Percentiles rank a stretch among this genome's conserved stretches.
phyloP scores from a whole-genome alignment of 1,140 invertebrate genomes.

The Tetranychus cinnabarinus region DNA sequence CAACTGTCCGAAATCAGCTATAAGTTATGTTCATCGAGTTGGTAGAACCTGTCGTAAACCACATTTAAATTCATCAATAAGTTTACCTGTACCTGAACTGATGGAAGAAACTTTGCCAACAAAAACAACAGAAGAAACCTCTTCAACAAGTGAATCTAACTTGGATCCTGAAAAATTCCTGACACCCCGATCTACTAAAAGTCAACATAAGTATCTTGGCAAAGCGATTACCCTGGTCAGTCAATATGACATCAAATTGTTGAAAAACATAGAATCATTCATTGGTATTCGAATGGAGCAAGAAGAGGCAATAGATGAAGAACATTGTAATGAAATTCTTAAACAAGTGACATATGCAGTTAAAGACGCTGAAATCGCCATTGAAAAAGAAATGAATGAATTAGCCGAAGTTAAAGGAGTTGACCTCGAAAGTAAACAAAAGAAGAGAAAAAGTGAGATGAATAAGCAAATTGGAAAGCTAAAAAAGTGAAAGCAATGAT shows the following conservation, averaged over 20 bases:
- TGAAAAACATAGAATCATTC: conserved; percentile 58
- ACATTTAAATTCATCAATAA: background rate
- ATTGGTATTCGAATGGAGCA: conserved; percentile 51
- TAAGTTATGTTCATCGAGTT: conserved; percentile 90
- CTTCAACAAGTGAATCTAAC: background rate
- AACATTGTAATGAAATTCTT: conserved; percentile 57
- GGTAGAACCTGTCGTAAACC: conserved; percentile 62
- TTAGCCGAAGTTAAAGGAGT: background rate
- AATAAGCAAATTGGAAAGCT: too few relatives aligned
- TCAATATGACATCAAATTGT: conserved; percentile 61
- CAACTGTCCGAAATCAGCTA: conserved; percentile 59
- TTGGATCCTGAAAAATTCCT: background rate
- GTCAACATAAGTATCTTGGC: background rate
- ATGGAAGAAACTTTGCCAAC: background rate
- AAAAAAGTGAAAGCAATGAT: too few relatives aligned
- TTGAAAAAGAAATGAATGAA: conserved; percentile 76
- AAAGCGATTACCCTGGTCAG: conserved; percentile 65
- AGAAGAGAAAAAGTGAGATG: too few relatives aligned
- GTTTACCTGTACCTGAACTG: background rate
- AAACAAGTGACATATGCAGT: conserved; percentile 71
- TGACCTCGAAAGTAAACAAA: too few relatives aligned
- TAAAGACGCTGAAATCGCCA: conserved; percentile 65
- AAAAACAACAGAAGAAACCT: background rate
- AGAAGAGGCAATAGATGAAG: conserved; percentile 29
- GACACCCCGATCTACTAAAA: background rate